Evolutionary conservation across 2,113 vertebrate species (phyloP).

Genomic region (Acrocephalus arundinaceus): DNA sequence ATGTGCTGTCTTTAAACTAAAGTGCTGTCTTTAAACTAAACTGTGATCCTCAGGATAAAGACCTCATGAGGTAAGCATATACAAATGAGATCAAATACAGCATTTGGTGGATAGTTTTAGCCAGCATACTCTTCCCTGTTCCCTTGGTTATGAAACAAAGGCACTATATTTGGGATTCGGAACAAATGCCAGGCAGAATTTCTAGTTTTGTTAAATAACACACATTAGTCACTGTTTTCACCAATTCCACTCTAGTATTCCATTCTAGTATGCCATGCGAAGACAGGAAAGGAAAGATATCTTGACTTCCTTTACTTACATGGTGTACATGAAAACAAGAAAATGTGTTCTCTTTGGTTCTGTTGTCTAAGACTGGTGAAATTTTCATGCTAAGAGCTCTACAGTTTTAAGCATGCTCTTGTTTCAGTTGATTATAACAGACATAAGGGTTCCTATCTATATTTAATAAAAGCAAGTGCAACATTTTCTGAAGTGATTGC

Average conservation of each 20-base stretch:
- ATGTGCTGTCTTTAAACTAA: neutral
- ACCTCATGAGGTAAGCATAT: neutral
- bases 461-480: slow-evolving; percentile 68
- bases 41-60: neutral
- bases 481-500: slow-evolving; percentile 37
- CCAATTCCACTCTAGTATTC: neutral
- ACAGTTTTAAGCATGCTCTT: slow-evolving; percentile 29
- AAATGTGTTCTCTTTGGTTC: neutral
- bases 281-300: neutral
- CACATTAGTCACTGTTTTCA: slow-evolving; percentile 9
- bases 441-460: slow-evolving; percentile 65
- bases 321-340: neutral
- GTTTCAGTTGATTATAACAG: slow-evolving; percentile 64
- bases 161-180: neutral
- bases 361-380: slow-evolving; percentile 54
- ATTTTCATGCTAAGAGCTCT: slow-evolving; percentile 69
- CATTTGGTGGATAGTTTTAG: neutral
- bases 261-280: neutral
- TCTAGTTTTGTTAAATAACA: slow-evolving; percentile 19
- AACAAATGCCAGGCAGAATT: neutral
- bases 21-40: neutral
- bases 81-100: neutral
- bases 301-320: neutral
- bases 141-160: slow-evolving; percentile 3
- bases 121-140: neutral